A percentile compares a stretch with the other conserved stretches of the same genome.
Conservation (phyloP, 2,888 invertebrate species). For the Thecocarcelia acutangulata region DNA sequence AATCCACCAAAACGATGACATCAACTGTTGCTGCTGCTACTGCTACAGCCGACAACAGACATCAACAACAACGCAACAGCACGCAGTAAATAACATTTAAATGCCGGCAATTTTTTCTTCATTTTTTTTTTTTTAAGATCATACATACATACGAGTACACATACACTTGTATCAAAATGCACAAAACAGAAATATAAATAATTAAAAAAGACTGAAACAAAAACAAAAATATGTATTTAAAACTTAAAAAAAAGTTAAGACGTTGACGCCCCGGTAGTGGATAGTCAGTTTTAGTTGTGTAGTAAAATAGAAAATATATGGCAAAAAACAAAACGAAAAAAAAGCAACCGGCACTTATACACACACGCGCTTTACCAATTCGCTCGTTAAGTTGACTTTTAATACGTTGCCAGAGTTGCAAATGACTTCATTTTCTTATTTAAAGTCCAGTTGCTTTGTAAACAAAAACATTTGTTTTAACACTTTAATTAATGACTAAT, state of each 20-base stretch:
- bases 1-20: slow-evolving; percentile 64
- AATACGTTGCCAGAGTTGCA: slow-evolving; percentile 39
- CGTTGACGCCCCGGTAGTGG: slow-evolving; percentile 57
- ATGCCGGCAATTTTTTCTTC: slow-evolving; percentile 58
- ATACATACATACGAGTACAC: slow-evolving; percentile 37
- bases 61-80: slow-evolving; percentile 48
- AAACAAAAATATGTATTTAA: slow-evolving; percentile 26
- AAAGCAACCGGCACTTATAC: neutral
- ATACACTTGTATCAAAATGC: slow-evolving; percentile 39
- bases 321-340: neutral
- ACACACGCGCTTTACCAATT: neutral
- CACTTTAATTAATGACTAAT: neutral
- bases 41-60: slow-evolving; percentile 35
- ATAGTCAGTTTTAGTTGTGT: slow-evolving; percentile 24
- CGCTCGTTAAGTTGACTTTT: slow-evolving; percentile 33
- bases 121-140: slow-evolving; percentile 34
- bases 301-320: slow-evolving; percentile 54
- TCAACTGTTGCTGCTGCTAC: slow-evolving; percentile 59
- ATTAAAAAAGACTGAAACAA: slow-evolving; percentile 14
- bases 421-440: slow-evolving; percentile 42
- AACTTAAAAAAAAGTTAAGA: slow-evolving; percentile 50
- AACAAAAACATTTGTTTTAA: neutral
- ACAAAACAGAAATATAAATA: slow-evolving; percentile 49
- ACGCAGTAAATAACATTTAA: slow-evolving; percentile 63
- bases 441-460: neutral